A percentile compares a stretch with the other conserved stretches of the same genome.
Evolutionary conservation across 2,797 vertebrate species (phyloP).

Genomic region (Nyctalus aviator): DNA sequence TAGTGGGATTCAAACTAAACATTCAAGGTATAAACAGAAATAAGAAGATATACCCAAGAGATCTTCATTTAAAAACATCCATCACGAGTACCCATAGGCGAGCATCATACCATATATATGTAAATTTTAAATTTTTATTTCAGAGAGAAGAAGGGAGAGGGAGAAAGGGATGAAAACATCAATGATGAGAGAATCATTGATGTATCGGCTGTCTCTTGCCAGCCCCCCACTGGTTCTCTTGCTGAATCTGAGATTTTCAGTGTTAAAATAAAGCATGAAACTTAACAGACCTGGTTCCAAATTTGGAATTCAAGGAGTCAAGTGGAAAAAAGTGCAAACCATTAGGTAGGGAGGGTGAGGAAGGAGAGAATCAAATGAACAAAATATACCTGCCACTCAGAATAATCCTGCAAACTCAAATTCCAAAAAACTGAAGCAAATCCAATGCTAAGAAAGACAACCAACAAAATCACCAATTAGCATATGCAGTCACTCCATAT

Average conservation of each 20-base stretch:
- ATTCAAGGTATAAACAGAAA: not conserved
- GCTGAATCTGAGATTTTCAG: not conserved
- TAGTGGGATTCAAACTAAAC: not conserved
- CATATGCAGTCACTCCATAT: not conserved
- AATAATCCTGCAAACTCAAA: conserved; percentile 25
- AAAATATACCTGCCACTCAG: not conserved
- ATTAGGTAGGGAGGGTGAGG: not conserved
- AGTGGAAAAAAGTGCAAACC: not conserved
- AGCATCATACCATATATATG: not conserved
- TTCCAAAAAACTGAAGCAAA: not conserved
- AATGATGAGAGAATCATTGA: no score
- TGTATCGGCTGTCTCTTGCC: no score
- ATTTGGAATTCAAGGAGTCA: not conserved
- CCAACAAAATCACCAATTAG: not conserved
- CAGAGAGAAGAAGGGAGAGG: no score
- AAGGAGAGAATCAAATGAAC: not conserved
- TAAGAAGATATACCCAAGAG: not conserved
- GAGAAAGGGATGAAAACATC: no score
- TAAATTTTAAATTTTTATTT: no score
- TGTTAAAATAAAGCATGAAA: not conserved
- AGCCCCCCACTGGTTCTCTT: not conserved
- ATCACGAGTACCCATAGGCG: not conserved
- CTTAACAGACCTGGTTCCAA: not conserved
- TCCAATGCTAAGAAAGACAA: not conserved
- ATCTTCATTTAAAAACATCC: not conserved